These are phyloP conservation scores for Enhydra lutris DNA, from an alignment of 2,113 vertebrate genomes.

Conservation along the genomic window DNA sequence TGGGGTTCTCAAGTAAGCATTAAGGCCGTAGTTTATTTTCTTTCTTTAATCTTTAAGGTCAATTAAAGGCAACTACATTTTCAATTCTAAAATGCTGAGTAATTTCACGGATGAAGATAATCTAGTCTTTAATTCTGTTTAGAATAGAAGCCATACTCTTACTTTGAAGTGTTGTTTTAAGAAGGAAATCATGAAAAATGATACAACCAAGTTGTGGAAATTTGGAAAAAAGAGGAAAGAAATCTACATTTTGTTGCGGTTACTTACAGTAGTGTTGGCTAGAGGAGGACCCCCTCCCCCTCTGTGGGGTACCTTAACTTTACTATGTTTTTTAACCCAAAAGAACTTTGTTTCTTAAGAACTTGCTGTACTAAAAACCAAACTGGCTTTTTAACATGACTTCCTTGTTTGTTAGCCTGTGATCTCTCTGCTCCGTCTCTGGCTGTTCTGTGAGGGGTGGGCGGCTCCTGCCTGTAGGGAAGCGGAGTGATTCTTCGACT, in stretches of 20 bases:
- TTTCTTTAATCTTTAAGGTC: neutral
- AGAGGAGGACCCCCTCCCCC: no score
- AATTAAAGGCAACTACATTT: neutral
- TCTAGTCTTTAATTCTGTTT: neutral
- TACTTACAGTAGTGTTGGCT: neutral
- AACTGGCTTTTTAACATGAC: neutral
- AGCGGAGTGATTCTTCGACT: constrained; percentile 48
- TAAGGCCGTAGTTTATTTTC: neutral
- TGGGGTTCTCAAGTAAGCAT: neutral
- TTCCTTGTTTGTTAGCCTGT: neutral
- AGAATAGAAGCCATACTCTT: neutral
- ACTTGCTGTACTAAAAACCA: neutral
- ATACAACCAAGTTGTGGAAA: fast-evolving
- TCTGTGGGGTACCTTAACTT: neutral
- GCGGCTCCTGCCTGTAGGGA: neutral
- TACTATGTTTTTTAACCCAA: neutral
- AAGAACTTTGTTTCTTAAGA: neutral
- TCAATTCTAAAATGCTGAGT: neutral
- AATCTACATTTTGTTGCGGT: neutral
- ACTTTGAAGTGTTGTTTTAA: neutral
- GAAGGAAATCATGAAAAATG: neutral
- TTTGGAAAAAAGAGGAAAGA: neutral
- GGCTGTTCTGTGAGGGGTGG: neutral
- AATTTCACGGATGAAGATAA: neutral
- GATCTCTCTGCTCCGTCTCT: neutral